These are phyloP conservation scores for Physocephala rufipes DNA, from an alignment of 2,888 invertebrate genomes.

Conservation along the genomic window DNA sequence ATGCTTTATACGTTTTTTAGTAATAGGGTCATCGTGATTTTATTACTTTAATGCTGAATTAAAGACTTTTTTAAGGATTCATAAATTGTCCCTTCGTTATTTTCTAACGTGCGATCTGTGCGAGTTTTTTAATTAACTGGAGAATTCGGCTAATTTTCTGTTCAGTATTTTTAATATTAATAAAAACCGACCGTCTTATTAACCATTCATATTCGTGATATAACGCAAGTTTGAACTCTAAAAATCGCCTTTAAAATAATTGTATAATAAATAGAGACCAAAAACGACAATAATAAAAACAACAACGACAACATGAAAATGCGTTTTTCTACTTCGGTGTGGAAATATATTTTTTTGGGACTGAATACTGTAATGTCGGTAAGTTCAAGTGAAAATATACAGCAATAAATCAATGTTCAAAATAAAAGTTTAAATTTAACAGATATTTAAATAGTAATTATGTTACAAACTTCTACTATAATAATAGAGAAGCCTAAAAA, in stretches of 20 bases:
- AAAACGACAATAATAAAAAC: not conserved
- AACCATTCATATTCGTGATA: no score
- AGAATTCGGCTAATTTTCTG: no score
- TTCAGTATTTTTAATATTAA: no score
- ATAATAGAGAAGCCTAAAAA: no score
- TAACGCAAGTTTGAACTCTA: not conserved
- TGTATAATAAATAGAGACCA: not conserved
- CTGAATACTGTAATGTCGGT: conserved; percentile 56
- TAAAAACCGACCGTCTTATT: no score
- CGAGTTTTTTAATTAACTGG: not conserved
- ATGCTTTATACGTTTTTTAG: not conserved
- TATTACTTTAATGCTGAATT: not conserved
- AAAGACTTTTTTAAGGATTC: no score
- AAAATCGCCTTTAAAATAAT: not conserved
- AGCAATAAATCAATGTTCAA: not conserved
- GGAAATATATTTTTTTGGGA: conserved; percentile 58
- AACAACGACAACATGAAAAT: conserved; percentile 52
- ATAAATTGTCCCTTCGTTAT: no score
- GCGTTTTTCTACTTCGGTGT: conserved; percentile 54
- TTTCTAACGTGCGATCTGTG: no score
- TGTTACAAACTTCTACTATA: no score
- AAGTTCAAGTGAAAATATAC: conserved; percentile 45
- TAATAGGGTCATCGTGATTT: not conserved
- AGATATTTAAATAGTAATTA: no score
- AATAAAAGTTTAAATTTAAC: no score